phyloP scores from a whole-genome alignment of 2,888 invertebrate species.

The Auanema freiburgensis region DNA sequence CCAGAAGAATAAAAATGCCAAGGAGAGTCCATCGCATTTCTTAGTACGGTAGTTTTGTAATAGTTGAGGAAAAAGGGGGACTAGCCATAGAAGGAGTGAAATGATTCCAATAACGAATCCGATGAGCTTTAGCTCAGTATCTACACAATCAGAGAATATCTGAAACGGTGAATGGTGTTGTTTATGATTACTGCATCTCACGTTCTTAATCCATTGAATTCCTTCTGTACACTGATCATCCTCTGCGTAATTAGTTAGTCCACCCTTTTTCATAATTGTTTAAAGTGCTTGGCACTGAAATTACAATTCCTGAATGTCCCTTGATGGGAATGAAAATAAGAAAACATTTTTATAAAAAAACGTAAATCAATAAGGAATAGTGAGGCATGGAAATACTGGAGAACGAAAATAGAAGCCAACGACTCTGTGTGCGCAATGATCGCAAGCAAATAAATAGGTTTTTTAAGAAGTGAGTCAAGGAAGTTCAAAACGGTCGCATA shows the following conservation, averaged over 20 bases:
- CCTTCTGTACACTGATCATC: conserved; percentile 47
- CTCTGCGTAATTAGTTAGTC: conserved; percentile 28
- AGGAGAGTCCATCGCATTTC: conserved; percentile 65
- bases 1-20: conserved; percentile 66
- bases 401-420: too few relatives aligned
- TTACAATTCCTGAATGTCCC: neutral
- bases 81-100: conserved; percentile 55
- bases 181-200: conserved; percentile 14
- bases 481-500: too few relatives aligned
- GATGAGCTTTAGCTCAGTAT: conserved; percentile 67
- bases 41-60: conserved; percentile 63
- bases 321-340: too few relatives aligned
- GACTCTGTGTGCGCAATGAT: too few relatives aligned
- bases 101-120: conserved; percentile 69
- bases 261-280: conserved; percentile 43
- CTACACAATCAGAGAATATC: conserved; percentile 52
- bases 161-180: conserved; percentile 17
- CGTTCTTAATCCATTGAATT: conserved; percentile 51
- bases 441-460: too few relatives aligned
- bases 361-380: too few relatives aligned
- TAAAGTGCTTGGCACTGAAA: conserved; percentile 7
- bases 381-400: too few relatives aligned
- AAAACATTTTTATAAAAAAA: too few relatives aligned
- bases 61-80: conserved; percentile 62
- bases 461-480: too few relatives aligned